Evolutionary conservation across 2,113 vertebrate genomes (phyloP).

Genomic region (Eudyptes chrysolophus): DNA sequence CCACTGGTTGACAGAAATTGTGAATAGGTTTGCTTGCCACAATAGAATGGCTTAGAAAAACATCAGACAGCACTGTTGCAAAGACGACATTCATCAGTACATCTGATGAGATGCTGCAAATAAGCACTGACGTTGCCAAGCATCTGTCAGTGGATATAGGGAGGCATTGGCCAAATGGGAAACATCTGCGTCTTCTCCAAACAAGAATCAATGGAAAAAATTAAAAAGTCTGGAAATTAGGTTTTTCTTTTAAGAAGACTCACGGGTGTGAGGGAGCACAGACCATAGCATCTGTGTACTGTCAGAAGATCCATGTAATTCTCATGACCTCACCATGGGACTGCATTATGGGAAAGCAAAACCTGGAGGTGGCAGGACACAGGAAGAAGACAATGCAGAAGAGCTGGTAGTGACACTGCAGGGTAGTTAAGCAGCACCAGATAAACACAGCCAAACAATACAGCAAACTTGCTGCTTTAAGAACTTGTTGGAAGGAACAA

Average conservation of each 20-base stretch:
- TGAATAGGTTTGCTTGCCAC: background rate
- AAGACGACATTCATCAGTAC: background rate
- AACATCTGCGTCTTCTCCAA: conserved; percentile 28
- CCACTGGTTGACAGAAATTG: background rate
- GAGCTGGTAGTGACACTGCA: background rate
- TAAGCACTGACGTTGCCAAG: background rate
- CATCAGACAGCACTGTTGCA: background rate
- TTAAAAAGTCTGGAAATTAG: background rate
- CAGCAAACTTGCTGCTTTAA: background rate
- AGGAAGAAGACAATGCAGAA: background rate
- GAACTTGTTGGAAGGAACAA: background rate
- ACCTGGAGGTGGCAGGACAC: background rate
- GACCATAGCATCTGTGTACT: background rate
- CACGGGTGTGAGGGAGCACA: background rate
- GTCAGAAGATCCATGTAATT: background rate
- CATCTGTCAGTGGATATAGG: background rate
- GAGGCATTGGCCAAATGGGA: background rate
- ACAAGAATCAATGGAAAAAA: background rate
- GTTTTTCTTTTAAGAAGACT: background rate
- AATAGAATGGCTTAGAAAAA: background rate
- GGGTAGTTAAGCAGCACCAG: background rate
- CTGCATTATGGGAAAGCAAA: background rate
- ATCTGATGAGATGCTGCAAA: conserved; percentile 24
- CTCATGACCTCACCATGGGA: background rate
- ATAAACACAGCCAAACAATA: background rate